Evolutionary conservation across 2,888 invertebrate species (phyloP), one percentile per base, ranked within the genome.

Genomic region (Lasioglossum morio): DNA sequence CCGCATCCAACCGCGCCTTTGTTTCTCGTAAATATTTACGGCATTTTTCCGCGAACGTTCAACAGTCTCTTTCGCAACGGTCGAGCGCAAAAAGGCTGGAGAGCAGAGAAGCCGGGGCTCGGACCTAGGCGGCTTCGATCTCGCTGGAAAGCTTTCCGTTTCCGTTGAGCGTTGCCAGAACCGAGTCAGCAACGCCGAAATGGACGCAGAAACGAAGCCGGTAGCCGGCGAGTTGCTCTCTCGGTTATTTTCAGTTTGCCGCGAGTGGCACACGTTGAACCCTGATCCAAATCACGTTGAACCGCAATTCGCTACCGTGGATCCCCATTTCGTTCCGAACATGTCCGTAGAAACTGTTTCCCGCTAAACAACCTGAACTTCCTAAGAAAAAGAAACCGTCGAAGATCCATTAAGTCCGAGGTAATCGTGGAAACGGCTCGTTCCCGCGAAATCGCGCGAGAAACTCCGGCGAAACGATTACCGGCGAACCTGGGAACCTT

Each of bases 21-120:
- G 80, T 84, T 73, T 74, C 76, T 76, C 1, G 53, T 79, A 85
- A 88, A 87, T 78, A 83, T 88, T 88, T 87, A 77, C 69, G 40
- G 2, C 19, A 53, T 74, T 70, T 80, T 79, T 82, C 85, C 70
- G 5, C 53, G 82, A 85, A 83, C 73, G 73, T 77, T 81, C 74
- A 81, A 57, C 82, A 80, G 69, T 8, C 70, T 53, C 23, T 69
- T 69, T 77, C 69, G 46, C 69, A 75, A 72, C 57, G 69, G 57
- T 40, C n/a, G 23, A 1, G 34, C 63, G 34, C 30, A 43, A 48
- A 79, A 79, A 40, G 43, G 23, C 69, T 4, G 4, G 27, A 19
- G 72, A 34, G 63, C 63, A 16, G 46, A n/a, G 72, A 34, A 34
- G 63, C 30, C 63, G 30, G 30, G 30, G n/a, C n/a, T 16, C 63